phyloP scores from a whole-genome alignment of 2,113 vertebrate genomes.

The Elephantulus edwardii region DNA sequence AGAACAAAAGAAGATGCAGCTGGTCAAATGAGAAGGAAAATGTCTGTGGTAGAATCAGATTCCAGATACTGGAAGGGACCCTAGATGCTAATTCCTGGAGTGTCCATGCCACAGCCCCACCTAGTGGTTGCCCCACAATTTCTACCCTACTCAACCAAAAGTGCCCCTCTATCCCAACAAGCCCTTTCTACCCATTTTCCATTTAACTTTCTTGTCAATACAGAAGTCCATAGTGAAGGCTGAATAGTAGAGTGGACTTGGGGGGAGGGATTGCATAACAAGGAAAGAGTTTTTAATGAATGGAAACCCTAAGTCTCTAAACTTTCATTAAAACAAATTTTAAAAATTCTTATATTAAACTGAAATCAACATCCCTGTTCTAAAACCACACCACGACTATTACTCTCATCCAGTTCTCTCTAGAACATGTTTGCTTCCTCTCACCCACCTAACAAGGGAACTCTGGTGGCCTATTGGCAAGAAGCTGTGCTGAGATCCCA shows the following conservation, averaged over 20 bases:
- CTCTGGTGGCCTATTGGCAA: too few species aligned
- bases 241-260: too few species aligned
- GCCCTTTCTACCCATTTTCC: not conserved
- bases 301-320: too few species aligned
- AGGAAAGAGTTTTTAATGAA: too few species aligned
- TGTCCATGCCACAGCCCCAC: conserved; percentile 51
- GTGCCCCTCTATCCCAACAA: accelerated
- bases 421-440: not conserved
- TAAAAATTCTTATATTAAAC: not conserved
- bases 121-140: conserved; percentile 57
- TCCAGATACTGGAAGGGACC: not conserved
- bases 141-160: not conserved
- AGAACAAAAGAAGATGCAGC: not conserved
- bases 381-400: not conserved
- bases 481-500: too few species aligned
- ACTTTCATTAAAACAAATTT: too few species aligned
- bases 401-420: not conserved
- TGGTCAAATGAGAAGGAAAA: not conserved
- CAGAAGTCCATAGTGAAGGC: too few species aligned
- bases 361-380: not conserved
- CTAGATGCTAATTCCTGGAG: not conserved
- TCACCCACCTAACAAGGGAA: too few species aligned
- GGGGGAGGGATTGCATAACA: too few species aligned
- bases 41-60: not conserved
- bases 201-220: too few species aligned